Percentiles rank a stretch among this genome's conserved stretches.
Evolutionary conservation across 2,888 invertebrate species (phyloP).

Genomic region (Meloe dianella): DNA sequence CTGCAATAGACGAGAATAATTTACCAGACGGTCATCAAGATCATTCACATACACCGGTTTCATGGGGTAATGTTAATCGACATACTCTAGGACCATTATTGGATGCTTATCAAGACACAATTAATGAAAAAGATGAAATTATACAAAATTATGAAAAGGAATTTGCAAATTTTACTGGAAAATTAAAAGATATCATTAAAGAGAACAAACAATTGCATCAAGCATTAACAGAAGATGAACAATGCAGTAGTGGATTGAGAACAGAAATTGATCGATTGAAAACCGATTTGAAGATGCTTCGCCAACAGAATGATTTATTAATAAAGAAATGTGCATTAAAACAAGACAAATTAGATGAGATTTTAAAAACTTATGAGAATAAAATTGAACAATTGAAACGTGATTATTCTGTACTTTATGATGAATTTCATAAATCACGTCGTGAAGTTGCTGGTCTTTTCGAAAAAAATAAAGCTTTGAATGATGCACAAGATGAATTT

Average conservation of each 20-base stretch:
- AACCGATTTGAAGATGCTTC: slow-evolving; percentile 53
- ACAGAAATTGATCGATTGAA: slow-evolving; percentile 58
- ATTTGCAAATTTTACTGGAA: slow-evolving; percentile 73
- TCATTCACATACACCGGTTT: slow-evolving; percentile 59
- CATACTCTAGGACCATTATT: slow-evolving; percentile 75
- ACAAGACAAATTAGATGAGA: slow-evolving; percentile 75
- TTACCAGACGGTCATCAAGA: slow-evolving; percentile 53
- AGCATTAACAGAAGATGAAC: slow-evolving; percentile 61
- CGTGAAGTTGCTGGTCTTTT: slow-evolving; percentile 64
- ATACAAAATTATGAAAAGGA: slow-evolving; percentile 74
- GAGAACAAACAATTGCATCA: slow-evolving; percentile 72
- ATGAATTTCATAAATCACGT: slow-evolving; percentile 66
- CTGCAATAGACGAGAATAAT: slow-evolving; percentile 24
- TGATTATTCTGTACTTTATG: slow-evolving; percentile 70
- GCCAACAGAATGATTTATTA: slow-evolving; percentile 59
- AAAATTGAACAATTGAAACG: slow-evolving; percentile 71
- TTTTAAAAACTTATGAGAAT: slow-evolving; percentile 75
- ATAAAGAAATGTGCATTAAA: slow-evolving; percentile 72
- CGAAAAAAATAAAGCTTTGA: slow-evolving; percentile 66
- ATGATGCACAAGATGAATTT: slow-evolving; percentile 62
- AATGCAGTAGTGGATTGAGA: slow-evolving; percentile 58
- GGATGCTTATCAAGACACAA: slow-evolving; percentile 79
- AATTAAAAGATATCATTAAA: slow-evolving; percentile 70
- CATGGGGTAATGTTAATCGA: slow-evolving; percentile 65
- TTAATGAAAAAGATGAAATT: slow-evolving; percentile 76